phyloP scores from a whole-genome alignment of 2,797 vertebrate genomes.

The Gymnoscopelus braueri region DNA sequence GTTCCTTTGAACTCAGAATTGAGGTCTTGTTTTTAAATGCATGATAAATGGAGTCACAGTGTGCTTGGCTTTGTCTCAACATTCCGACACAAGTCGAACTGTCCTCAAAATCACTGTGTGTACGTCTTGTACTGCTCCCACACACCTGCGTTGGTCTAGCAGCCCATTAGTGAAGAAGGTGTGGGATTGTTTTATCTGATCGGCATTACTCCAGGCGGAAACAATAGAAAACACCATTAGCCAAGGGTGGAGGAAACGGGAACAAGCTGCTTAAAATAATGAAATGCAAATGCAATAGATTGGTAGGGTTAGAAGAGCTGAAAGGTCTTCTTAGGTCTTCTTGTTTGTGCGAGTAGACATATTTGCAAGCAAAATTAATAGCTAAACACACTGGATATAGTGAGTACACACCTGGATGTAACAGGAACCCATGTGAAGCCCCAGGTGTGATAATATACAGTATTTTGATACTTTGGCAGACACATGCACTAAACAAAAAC shows the following conservation, averaged over 20 bases:
- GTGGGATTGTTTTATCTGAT: constrained; percentile 68
- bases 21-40: constrained; percentile 3
- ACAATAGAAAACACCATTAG: constrained; percentile 59
- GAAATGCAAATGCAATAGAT: constrained; percentile 14
- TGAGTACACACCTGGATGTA: too few relatives aligned
- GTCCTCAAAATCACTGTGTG: constrained; percentile 42
- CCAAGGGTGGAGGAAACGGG: constrained; percentile 34
- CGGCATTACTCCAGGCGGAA: constrained; percentile 60
- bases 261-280: constrained; percentile 11
- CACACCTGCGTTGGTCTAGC: constrained; percentile 66
- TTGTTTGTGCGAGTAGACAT: background rate
- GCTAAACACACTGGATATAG: too few relatives aligned
- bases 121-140: constrained; percentile 18
- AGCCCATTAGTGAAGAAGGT: constrained; percentile 57
- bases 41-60: background rate
- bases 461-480: background rate
- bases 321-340: too few relatives aligned
- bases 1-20: background rate
- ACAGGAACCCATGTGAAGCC: too few relatives aligned
- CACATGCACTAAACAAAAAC: too few relatives aligned
- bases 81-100: constrained; percentile 17
- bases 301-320: background rate
- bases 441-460: background rate
- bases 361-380: background rate
- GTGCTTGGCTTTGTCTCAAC: constrained; percentile 26